Evolutionary conservation across 2,113 vertebrate species (phyloP), one percentile per base, ranked within the genome.

Genomic region (Petrocephalus microphthalmus): DNA sequence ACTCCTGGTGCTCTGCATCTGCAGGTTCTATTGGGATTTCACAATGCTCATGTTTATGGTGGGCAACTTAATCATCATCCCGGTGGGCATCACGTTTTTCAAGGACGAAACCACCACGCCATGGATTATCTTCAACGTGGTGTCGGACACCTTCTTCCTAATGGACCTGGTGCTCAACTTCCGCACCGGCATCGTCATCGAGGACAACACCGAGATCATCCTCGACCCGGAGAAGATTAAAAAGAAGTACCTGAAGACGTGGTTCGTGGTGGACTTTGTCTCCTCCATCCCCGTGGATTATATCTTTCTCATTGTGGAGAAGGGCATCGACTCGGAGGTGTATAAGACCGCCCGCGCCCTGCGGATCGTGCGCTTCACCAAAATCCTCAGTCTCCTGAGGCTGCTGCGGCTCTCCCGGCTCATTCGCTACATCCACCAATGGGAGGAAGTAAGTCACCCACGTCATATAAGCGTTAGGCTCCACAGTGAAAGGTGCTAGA

Each of bases 221-320:
- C 95, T 99, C 64, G 98, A 99, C 90, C 98, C 98, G 0, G 96
- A 97, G 88, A 97, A 97, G 95, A 99, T 99, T 92, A 99, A 99
- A 95, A 96, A 92, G 94, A 98, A 97, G 90, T 99, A 99, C 92
- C 95, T 99, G 91, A 97, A 98, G 94, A 97, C 96, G 2, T 99
- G 98, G 98, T 99, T 99, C 1, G 95, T 99, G 91, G 98, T 99
- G 92, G 98, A 99, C 93, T 99, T 99, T 60, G 96, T 99, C 91
- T 99, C 98, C 7, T 99, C 98, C 93, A 99, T 99, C 91, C 98
- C 98, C 0, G 98, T 99, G 97, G 98, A 99, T 96, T 99, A 99
- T 88, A 98, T 99, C 93, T 99, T 99, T 94, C 97, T 99, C 92
- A 99, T 99, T 1, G 98, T 99, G 93, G 98, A 99, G 95, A 98